These are phyloP conservation scores for Pachypeltis micranthus DNA, from an alignment of 1,140 invertebrate genomes.

Conservation along the genomic window DNA sequence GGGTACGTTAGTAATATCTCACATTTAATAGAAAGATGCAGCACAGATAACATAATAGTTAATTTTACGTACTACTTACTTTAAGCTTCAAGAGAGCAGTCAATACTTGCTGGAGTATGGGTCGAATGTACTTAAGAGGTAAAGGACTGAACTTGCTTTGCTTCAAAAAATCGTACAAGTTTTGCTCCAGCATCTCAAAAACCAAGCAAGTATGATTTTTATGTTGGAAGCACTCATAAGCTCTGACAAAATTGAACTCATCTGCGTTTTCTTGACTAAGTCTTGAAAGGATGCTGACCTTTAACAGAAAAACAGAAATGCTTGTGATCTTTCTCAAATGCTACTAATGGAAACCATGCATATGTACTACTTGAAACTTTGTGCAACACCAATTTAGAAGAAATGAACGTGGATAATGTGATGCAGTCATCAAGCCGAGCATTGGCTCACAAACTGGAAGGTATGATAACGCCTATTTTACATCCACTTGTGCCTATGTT, in stretches of 20 bases:
- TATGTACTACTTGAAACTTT: no score
- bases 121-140: constrained; percentile 94
- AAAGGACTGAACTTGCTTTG: constrained; percentile 99
- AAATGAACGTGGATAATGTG: no score
- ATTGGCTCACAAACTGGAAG: no score
- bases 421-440: no score
- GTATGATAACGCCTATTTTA: no score
- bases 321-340: no score
- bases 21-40: background rate
- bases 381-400: no score
- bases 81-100: constrained; percentile 96
- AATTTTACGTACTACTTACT: constrained; percentile 37
- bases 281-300: constrained; percentile 91
- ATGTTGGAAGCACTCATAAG: constrained; percentile 99
- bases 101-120: constrained; percentile 96
- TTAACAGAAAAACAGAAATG: constrained; percentile 22
- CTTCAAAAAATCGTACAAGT: constrained; percentile 99
- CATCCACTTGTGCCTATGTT: no score
- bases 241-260: constrained; percentile 98
- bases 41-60: background rate
- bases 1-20: no score
- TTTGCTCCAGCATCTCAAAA: constrained; percentile 99
- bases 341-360: no score
- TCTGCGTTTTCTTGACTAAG: constrained; percentile 99
- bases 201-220: constrained; percentile 99